Percentiles rank a stretch among this genome's conserved stretches.
Conservation (phyloP, 1,140 invertebrate genomes). For the Leptinotarsa lineolata region DNA sequence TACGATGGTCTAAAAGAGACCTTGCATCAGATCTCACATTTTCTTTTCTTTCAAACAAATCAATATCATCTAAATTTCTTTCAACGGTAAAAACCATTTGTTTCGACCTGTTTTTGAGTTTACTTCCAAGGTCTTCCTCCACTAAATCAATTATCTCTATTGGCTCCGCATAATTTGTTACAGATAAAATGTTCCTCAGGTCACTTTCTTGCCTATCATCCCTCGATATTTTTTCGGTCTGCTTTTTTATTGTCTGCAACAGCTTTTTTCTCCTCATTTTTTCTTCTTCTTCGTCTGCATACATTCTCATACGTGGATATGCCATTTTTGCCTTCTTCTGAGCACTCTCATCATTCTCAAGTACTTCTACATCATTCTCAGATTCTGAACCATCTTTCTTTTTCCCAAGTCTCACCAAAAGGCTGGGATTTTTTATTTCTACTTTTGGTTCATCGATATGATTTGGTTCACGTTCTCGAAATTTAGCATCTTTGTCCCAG, state of each 20-base stretch:
- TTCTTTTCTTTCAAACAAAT: slow-evolving; percentile 23
- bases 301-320: slow-evolving; percentile 77
- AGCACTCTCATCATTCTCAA: slow-evolving; percentile 43
- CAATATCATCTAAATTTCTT: slow-evolving; percentile 1
- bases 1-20: slow-evolving; percentile 12
- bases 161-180: slow-evolving; percentile 31
- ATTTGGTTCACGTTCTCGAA: slow-evolving; percentile 39
- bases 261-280: slow-evolving; percentile 59
- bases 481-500: slow-evolving; percentile 68
- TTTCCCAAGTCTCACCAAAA: slow-evolving; percentile 55
- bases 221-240: slow-evolving; percentile 46
- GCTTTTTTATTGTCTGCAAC: slow-evolving; percentile 48
- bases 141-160: slow-evolving; percentile 14
- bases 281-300: slow-evolving; percentile 83
- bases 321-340: slow-evolving; percentile 42
- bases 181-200: slow-evolving; percentile 44
- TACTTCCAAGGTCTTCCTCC: slow-evolving; percentile 42
- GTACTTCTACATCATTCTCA: slow-evolving; percentile 50
- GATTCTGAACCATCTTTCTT: slow-evolving; percentile 42
- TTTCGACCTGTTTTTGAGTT: slow-evolving; percentile 46
- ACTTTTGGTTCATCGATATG: slow-evolving; percentile 20
- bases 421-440: slow-evolving; percentile 53
- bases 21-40: slow-evolving; percentile 14
- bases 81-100: slow-evolving; percentile 43
- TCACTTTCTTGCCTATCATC: slow-evolving; percentile 35